Base-by-base conservation (phyloP, 2,888 invertebrate species). In the Archips xylosteana region DNA sequence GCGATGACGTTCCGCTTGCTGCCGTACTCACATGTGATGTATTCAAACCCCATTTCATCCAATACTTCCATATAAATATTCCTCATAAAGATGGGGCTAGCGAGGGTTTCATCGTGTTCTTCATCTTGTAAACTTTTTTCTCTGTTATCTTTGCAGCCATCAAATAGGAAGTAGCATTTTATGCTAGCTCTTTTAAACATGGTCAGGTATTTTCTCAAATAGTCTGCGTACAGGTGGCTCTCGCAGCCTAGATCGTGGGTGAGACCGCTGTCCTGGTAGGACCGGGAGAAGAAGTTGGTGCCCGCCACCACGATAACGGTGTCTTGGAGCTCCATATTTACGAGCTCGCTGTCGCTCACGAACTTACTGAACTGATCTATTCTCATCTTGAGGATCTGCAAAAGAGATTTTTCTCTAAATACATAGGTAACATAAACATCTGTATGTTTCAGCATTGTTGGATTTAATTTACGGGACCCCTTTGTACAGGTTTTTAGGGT, bases 281-380 rank as follows among this genome's bases (percentile, higher is more conserved):
- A 59, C 0, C 66, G 0, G 62, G 82, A 81, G 4, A 88, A 82
- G 59, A 81, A 80, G 47, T 83, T 83, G 15, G 85, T 83, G 0
- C 78, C 89, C 47, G 89, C 89, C 1, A 88, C 82, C 1, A 89
- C 87, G 0, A 89, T 79, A 0, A 67, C 39, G 45, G 80, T 77
- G 36, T 87, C 72, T 39, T 78, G 80, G n/a, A 88, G 63, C 45
- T 23, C 9, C 32, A 42, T 34, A 10, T 59, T 45, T 23, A 42
- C 32, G 49, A 74, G 69, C 54, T 8, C 54, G 3, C 3, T 15
- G 8, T 15, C 15, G n/a, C 23, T 23, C 54, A 54, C 23, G 54
- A 23, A 54, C 8, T 9, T n/a, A 2, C 9, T 54, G 3, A 54
- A 54, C 2, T 15, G 3, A 23, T 23, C 13, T 2, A 54, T 54